Evolutionary conservation across 2,888 invertebrate species (phyloP).

Genomic region (Trachelus iudaicus): DNA sequence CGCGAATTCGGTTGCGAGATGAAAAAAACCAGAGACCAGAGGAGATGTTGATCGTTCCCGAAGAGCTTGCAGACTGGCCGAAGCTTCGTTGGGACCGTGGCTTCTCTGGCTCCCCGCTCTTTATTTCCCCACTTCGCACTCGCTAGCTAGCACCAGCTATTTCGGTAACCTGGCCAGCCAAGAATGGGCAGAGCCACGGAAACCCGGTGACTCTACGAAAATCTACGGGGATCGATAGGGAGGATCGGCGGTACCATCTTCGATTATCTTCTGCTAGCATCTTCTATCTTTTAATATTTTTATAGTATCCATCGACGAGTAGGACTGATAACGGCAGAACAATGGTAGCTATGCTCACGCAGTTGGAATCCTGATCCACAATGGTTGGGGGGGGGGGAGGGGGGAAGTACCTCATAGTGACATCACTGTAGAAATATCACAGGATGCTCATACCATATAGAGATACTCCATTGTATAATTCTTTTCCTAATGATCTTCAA

Average conservation of each 20-base stretch:
- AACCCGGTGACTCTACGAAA: not conserved
- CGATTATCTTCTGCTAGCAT: not conserved
- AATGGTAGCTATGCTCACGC: not conserved
- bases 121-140: not conserved
- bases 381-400: not conserved
- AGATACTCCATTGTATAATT: not conserved
- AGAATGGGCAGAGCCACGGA: constrained; percentile 62
- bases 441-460: not conserved
- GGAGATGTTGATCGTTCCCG: constrained; percentile 47
- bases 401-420: not conserved
- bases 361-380: not conserved
- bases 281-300: not conserved
- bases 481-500: not conserved
- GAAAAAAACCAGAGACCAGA: constrained; percentile 10
- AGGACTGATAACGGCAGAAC: not conserved
- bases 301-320: not conserved
- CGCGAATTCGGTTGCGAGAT: not conserved
- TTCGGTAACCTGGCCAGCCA: constrained; percentile 64
- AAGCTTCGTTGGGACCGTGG: constrained; percentile 9
- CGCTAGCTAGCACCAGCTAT: constrained; percentile 48
- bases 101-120: not conserved
- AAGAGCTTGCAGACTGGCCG: constrained; percentile 53
- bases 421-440: not conserved
- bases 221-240: not conserved
- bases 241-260: not conserved